Evolutionary conservation across 2,113 vertebrate genomes (phyloP).

Genomic region (Bostrychus sinensis): DNA sequence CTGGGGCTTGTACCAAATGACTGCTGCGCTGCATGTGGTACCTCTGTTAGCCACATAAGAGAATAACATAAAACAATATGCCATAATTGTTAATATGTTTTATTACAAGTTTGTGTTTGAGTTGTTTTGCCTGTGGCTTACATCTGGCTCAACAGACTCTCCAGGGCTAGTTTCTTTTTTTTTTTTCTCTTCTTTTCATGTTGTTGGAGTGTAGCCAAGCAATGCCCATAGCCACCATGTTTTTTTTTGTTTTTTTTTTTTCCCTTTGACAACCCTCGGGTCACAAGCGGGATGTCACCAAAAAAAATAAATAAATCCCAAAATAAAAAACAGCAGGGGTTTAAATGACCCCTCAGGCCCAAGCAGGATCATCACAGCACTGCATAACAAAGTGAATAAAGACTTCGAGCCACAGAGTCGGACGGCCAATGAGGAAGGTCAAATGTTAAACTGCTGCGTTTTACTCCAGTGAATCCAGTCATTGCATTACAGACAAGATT

Average conservation of each 20-base stretch:
- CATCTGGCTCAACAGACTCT: constrained; percentile 57
- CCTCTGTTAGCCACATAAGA: constrained; percentile 4
- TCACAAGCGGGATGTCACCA: constrained; percentile 11
- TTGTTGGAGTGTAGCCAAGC: constrained; percentile 42
- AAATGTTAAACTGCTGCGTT: constrained; percentile 28
- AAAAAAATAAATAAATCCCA: constrained; percentile 26
- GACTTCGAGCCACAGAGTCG: not conserved
- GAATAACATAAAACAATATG: constrained; percentile 33
- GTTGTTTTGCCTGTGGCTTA: constrained; percentile 43
- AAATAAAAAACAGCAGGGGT: constrained; percentile 36
- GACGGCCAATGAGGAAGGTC: constrained; percentile 1
- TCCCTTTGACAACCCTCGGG: constrained; percentile 20
- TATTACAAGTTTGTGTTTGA: constrained; percentile 20
- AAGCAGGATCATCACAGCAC: constrained; percentile 22
- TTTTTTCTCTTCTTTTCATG: too few relatives aligned
- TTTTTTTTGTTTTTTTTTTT: not conserved
- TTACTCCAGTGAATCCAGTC: not conserved
- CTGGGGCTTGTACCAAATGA: constrained; percentile 36
- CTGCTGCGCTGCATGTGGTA: constrained; percentile 9
- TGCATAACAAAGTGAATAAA: constrained; percentile 19
- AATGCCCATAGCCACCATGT: constrained; percentile 15
- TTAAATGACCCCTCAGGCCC: constrained; percentile 25
- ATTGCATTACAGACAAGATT: not conserved
- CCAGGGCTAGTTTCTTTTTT: constrained; percentile 17
- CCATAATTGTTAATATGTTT: constrained; percentile 40